Base-by-base conservation (phyloP, 2,797 vertebrate species). In the Crocodylus rhombifer region DNA sequence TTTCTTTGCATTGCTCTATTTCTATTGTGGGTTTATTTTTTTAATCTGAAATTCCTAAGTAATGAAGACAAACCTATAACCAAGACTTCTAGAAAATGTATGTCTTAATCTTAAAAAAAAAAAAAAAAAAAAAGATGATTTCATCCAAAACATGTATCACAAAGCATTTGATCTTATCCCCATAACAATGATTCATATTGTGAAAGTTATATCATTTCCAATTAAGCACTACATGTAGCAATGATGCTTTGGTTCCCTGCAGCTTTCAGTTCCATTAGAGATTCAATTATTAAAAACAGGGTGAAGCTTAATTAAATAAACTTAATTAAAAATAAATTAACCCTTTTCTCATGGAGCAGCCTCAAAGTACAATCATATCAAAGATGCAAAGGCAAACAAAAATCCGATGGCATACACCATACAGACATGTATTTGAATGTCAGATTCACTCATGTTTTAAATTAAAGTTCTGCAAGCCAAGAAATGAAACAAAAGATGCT, bases 241-340 rank as follows among this genome's bases (percentile, higher is more conserved):
- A 89, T 93, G 89, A 94, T 87, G 89, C 94, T 95, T 95, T 91
- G 84, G 73, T 85, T 95, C 77, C 90, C 67, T 90, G 89, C 17
- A 92, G 84, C 77, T 92, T 91, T 94, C 79, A 91, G 62, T 96
- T 96, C 86, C 74, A 95, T 92, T 94, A 95, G 74, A 90, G 88
- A 96, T 93, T 95, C 57, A 95, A 71, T 97, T 95, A 97, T 96
- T 96, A 86, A 88, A 93, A 95, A 92, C 21, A 56, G 21, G 77
- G 69, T 91, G 80, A 94, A 92, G 25, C 61, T 95, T 96, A 97
- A 96, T 97, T 97, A 97, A 97, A 94, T 95, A 95, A 95, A 84
- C 51, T 77, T 97, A 97, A 95, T 97, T 96, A 95, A 95, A 97
- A 93, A 94, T 96, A 95, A 75, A 91, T 96, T 96, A 96, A 96